These are phyloP conservation scores for Dicyrtomina minuta DNA, from an alignment of 2,888 invertebrate genomes.

Conservation along the genomic window DNA sequence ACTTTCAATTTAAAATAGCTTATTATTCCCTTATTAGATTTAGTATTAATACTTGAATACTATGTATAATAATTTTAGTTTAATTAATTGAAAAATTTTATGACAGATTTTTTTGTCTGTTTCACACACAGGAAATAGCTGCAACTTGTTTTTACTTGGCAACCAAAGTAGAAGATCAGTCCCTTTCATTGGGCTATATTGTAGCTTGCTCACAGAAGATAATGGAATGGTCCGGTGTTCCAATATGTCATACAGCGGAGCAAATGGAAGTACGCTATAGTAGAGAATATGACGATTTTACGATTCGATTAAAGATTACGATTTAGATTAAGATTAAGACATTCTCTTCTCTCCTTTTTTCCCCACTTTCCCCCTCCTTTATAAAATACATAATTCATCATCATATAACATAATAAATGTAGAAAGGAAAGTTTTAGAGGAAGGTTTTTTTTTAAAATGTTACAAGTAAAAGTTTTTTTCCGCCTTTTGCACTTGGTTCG, in stretches of 20 bases:
- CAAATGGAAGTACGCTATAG: slow-evolving; percentile 2
- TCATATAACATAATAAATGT: no score
- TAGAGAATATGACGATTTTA: background rate
- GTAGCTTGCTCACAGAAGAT: background rate
- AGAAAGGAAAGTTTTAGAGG: no score
- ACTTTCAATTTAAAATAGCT: background rate
- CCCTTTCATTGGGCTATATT: background rate
- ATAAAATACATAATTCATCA: no score
- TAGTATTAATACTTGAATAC: no score
- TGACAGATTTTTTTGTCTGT: background rate
- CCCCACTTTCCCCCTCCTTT: no score
- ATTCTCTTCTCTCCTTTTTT: no score
- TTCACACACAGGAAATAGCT: slow-evolving; percentile 25
- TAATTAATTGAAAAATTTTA: no score
- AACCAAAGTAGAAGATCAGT: slow-evolving; percentile 22
- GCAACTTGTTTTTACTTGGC: slow-evolving; percentile 22
- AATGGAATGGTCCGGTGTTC: background rate
- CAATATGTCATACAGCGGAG: background rate
- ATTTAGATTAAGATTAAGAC: no score
- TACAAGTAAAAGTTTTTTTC: no score
- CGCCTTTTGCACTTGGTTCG: no score
- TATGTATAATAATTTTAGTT: background rate
- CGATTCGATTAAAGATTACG: background rate
- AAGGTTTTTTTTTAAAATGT: no score
- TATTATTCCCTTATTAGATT: no score